phyloP scores from a whole-genome alignment of 2,888 invertebrate genomes.

The Andrena marginata region DNA sequence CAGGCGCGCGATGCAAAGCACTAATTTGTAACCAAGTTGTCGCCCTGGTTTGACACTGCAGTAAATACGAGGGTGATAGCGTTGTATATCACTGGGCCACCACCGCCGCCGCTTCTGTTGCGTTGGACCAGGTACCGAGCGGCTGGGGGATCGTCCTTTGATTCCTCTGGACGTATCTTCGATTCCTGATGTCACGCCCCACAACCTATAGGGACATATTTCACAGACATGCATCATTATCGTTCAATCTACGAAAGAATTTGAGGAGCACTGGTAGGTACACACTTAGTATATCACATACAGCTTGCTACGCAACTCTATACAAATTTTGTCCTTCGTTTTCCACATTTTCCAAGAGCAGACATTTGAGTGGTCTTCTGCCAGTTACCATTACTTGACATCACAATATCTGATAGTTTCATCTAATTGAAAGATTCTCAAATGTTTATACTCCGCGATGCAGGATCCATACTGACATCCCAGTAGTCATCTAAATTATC shows the following conservation, averaged over 20 bases:
- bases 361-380: too few relatives aligned
- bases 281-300: too few relatives aligned
- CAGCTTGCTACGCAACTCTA: too few relatives aligned
- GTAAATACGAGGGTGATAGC: constrained; percentile 84
- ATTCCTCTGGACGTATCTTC: constrained; percentile 15
- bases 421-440: not conserved
- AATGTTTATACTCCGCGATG: not conserved
- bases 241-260: too few relatives aligned
- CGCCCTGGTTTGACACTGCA: constrained; percentile 84
- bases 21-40: constrained; percentile 85
- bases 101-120: constrained; percentile 71
- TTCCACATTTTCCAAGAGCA: too few relatives aligned
- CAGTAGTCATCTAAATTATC: constrained; percentile 2
- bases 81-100: constrained; percentile 82
- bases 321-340: too few relatives aligned
- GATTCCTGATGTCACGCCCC: not conserved
- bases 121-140: constrained; percentile 73
- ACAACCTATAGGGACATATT: not conserved
- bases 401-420: too few relatives aligned
- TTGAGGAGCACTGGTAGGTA: too few relatives aligned
- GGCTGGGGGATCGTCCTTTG: constrained; percentile 60
- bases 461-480: not conserved
- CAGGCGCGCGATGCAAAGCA: constrained; percentile 78
- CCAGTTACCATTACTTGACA: too few relatives aligned
- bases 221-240: not conserved